Evolutionary conservation across 2,113 vertebrate species (phyloP).

Genomic region (Microcebus lehilahytsara): DNA sequence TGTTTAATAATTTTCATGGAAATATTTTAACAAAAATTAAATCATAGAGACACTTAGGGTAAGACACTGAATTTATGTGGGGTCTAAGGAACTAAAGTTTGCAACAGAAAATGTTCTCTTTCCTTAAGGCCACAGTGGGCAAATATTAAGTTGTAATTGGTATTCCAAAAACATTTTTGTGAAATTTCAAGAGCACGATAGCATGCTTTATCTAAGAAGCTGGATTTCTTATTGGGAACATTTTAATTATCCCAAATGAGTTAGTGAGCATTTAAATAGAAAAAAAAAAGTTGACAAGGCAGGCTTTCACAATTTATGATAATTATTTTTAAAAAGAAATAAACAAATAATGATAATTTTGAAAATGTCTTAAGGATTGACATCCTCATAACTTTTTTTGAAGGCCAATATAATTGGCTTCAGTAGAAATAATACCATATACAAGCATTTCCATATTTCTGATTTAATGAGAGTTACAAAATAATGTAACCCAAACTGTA

Average conservation of each 20-base stretch:
- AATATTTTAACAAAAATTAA: slow-evolving; percentile 54
- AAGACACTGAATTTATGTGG: not conserved
- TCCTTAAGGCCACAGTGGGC: not conserved
- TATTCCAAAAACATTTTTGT: not conserved
- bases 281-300: slow-evolving; percentile 37
- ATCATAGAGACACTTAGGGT: slow-evolving; percentile 2
- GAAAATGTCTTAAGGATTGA: not conserved
- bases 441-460: slow-evolving; percentile 20
- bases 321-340: not conserved
- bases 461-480: slow-evolving; percentile 42
- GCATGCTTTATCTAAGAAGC: slow-evolving; percentile 31
- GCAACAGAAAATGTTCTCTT: not conserved
- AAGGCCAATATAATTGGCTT: slow-evolving; percentile 30
- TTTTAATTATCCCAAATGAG: slow-evolving; percentile 54
- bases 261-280: slow-evolving; percentile 37
- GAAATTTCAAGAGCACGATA: not conserved
- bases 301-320: not conserved
- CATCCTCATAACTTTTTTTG: slow-evolving; percentile 1
- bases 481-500: slow-evolving; percentile 25
- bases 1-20: slow-evolving; percentile 58
- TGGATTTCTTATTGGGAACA: slow-evolving; percentile 37
- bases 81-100: not conserved
- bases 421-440: slow-evolving; percentile 31
- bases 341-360: slow-evolving; percentile 31
- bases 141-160: not conserved